Evolutionary conservation across 1,140 invertebrate genomes (phyloP), one percentile per base, ranked within the genome.

Genomic region (Brachionus rubens): DNA sequence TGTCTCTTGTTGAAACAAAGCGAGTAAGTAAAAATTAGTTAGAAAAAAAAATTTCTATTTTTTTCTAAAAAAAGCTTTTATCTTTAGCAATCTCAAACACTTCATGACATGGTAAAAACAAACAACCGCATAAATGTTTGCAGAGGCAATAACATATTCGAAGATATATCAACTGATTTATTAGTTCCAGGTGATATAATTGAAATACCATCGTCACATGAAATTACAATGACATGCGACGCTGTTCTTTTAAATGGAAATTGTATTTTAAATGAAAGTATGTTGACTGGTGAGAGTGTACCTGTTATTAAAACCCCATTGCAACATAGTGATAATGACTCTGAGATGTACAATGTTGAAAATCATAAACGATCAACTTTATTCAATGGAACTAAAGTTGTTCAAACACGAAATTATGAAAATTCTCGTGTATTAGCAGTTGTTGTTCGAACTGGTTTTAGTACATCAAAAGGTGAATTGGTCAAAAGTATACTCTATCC

Each of bases 311-410:
- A 97, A 83, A 94, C 91, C 0, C 89, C 92, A 0, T 82, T 95
- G 46, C 90, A 90, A n/a, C 79, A 80, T 33, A 24, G 41, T 16
- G 41, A 36, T 12, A 47, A 78, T 52, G 16, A 36, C 1, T 6
- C 7, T 79, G 77, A 82, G 81, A 48, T 77, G 0, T 87, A 80
- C 78, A 80, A 82, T 46, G 80, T 83, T 30, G 84, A 87, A 77
- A 91, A 94, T 78, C 93, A 98, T 82, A 89, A 89, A 0, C 89
- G 91, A 33, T 92, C 96, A 80, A 92, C 92, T 0, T 85, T 99
- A 1, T 99, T 92, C 82, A 94, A 92, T 83, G 96, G 96, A 0
- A 99, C 96, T 0, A 88, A 90, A 80, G 89, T 99, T 10, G 91
- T 99, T 78, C 96, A 99, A 85, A 97, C 94, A 0, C 87, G 95